Base-by-base conservation (phyloP, 1,140 invertebrate genomes). In the Hycleus phaleratus region DNA sequence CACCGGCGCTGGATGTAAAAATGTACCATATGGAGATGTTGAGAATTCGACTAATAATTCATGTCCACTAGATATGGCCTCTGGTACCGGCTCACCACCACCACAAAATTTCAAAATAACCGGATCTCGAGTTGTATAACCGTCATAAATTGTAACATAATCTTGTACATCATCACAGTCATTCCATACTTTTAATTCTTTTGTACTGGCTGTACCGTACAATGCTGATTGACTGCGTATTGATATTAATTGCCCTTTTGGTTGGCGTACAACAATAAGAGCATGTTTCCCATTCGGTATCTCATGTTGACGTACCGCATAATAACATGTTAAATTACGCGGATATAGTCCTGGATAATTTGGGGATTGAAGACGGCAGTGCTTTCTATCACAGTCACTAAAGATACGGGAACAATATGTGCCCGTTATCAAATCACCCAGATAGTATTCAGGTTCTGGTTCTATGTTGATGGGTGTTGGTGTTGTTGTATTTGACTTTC, bases 291-390 rank as follows among this genome's bases (percentile, higher is more conserved):
- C 68, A 61, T n/a, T 42, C 1, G 88, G 88, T 61, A 89, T 83
- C 70, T 87, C 85, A 72, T 89, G 87, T 70, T 82, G 76, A 55
- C 85, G 74, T 26, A 92, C 87, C 39, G 89, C 90, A 68, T 90
- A 92, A 74, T 91, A 92, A 71, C 90, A 93, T 40, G 90, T 91
- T 66, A 92, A 80, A 74, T 94, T 94, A 40, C 91, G 81, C 0
- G 91, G 91, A 74, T 94, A 94, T 39, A 94, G 81, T 45, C 91
- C 91, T 6, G 91, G 91, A 74, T 90, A 94, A 78, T 94, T 94
- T 18, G 92, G 91, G 39, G 90, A 93, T 72, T 93, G 91, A 53
- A 94, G 81, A 59, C 88, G 82, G 75, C 91, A 94, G 49, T 84
- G 81, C 75, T 88, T 90, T 71, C 83, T 84, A 77, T 93, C 88